Percentiles rank a stretch among this genome's conserved stretches.
Conservation (phyloP, 2,797 vertebrate species). For the Melanotaenia trifasciata region DNA sequence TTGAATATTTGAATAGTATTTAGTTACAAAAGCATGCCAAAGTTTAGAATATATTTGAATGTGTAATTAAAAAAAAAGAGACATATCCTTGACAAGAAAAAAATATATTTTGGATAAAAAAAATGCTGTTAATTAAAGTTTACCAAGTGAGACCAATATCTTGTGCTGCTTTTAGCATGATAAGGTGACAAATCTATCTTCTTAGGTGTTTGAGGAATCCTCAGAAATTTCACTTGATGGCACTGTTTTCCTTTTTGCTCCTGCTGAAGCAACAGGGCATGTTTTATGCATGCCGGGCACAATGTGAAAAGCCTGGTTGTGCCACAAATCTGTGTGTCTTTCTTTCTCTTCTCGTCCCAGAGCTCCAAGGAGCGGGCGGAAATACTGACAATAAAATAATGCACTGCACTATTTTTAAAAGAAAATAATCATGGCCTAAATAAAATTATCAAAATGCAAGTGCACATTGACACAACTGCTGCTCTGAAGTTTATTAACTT, state of each 20-base stretch:
- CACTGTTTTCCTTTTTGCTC: constrained; percentile 98
- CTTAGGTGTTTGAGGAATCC: constrained; percentile 87
- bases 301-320: constrained; percentile 69
- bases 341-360: constrained; percentile 60
- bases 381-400: constrained; percentile 58
- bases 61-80: neutral
- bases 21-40: constrained; percentile 9
- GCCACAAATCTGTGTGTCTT: constrained; percentile 61
- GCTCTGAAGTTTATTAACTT: constrained; percentile 39
- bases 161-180: constrained; percentile 22
- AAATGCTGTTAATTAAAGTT: constrained; percentile 6
- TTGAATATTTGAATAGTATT: constrained; percentile 16
- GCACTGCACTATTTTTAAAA: constrained; percentile 32
- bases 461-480: constrained; percentile 37
- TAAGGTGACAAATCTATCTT: constrained; percentile 55
- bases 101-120: constrained; percentile 7
- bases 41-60: constrained; percentile 19
- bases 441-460: constrained; percentile 49
- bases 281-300: constrained; percentile 82
- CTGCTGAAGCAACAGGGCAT: constrained; percentile 81
- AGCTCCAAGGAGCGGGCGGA: constrained; percentile 49
- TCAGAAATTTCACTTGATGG: constrained; percentile 99
- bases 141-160: constrained; percentile 13
- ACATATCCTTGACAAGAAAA: neutral
- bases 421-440: constrained; percentile 26